A percentile compares a stretch with the other conserved stretches of the same genome.
These are phyloP conservation scores for Heliothis virescens DNA, from an alignment of 1,140 invertebrate species.

Conservation along the genomic window DNA sequence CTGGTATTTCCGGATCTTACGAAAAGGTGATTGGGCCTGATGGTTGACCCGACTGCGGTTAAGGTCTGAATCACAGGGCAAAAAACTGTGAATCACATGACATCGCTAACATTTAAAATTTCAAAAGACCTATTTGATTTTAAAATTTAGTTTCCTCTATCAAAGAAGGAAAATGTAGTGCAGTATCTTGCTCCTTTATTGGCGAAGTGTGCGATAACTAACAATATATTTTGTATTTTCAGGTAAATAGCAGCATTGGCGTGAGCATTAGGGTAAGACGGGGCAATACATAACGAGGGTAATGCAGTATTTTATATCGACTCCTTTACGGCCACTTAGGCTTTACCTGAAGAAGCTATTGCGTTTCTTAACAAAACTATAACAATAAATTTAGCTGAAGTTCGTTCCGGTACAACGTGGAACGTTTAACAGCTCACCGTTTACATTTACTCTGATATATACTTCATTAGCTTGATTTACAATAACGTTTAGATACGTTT, in stretches of 20 bases:
- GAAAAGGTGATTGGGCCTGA: constrained; percentile 30
- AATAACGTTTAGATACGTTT: constrained; percentile 39
- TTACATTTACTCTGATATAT: constrained; percentile 51
- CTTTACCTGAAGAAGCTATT: constrained; percentile 67
- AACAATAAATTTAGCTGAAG: constrained; percentile 71
- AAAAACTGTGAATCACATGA: constrained; percentile 35
- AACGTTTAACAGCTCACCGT: constrained; percentile 65
- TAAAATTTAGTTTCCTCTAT: not conserved
- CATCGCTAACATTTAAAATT: constrained; percentile 13
- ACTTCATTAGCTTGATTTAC: constrained; percentile 50
- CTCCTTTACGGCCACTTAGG: constrained; percentile 62
- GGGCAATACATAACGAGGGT: constrained; percentile 52
- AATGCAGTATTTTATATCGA: constrained; percentile 65
- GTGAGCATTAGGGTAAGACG: constrained; percentile 53
- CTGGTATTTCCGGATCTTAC: constrained; percentile 41
- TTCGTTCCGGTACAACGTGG: constrained; percentile 59
- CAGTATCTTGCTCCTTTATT: not conserved
- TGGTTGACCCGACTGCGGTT: constrained; percentile 42
- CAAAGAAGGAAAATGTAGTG: not conserved
- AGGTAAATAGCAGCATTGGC: constrained; percentile 62
- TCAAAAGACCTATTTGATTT: constrained; percentile 8
- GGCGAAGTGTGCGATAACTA: constrained; percentile 22
- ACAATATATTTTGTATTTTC: constrained; percentile 60
- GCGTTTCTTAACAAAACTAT: constrained; percentile 71
- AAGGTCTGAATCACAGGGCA: constrained; percentile 22